Base-by-base conservation (phyloP, 2,888 invertebrate species). In the Cerastis leucographa region DNA sequence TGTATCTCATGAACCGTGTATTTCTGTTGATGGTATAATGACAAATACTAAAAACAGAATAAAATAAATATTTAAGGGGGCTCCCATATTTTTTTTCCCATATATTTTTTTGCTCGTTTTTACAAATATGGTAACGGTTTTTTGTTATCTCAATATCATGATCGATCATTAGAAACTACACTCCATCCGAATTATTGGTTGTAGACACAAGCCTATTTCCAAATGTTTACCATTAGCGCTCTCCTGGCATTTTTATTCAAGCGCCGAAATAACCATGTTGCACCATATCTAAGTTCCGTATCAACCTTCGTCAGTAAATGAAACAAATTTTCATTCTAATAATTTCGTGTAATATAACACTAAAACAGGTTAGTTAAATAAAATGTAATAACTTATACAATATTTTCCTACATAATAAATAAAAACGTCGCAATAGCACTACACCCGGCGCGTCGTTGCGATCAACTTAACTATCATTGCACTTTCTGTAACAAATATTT, bases 401-500 rank as follows among this genome's bases (percentile, higher is more conserved):
- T 81, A 76, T 59, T 61, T 64, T 65, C 5, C 25, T 76, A 66
- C 19, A 61, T 59, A 80, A 14, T 62, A 56, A 1, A 54, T 66
- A 49, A 64, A 67, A 71, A 51, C 49, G 9, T 68, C 59, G 64
- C 40, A 67, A 51, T 62, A 65, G 35, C 25, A 25, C n/a, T 62
- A 49, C n/a, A 75, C 19, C 61, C 61, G 54, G 12, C 40, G 61
- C 29, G n/a, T n/a, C 29, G 35, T 70, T 76, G 80, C 67, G 54
- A 51, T 29, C 49, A n/a, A 25, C 25, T 46, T 70, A 56, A 46
- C 73, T 86, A 88, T 93, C 89, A 96, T 91, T 96, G 96, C 92
- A 96, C 96, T 92, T 96, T 96, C 96, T 96, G 95, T 89, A 96
- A 96, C 83, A 90, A 91, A 88, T 81, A 80, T 66, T 42, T 35